Conservation (phyloP, 1,140 invertebrate genomes). For the Leptinotarsa defecta region DNA sequence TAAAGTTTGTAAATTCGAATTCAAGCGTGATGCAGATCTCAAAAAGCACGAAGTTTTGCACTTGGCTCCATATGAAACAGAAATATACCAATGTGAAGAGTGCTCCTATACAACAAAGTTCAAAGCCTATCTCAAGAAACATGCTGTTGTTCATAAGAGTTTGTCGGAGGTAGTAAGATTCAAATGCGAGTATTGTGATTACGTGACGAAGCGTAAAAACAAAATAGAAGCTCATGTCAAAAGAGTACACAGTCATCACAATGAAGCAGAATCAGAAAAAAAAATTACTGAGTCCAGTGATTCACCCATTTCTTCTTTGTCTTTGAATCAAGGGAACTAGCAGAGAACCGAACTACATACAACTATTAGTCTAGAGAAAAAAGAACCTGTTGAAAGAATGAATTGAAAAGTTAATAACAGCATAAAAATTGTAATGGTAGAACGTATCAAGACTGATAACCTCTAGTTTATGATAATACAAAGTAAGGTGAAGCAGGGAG, state of each 20-base stretch:
- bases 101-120: constrained; percentile 31
- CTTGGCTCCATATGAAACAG: constrained; percentile 22
- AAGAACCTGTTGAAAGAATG: no score
- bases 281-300: no score
- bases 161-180: constrained; percentile 6
- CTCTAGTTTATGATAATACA: no score
- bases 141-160: constrained; percentile 26
- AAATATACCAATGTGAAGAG: constrained; percentile 19
- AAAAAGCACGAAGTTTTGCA: background rate
- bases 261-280: no score
- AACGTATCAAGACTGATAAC: no score
- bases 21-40: constrained; percentile 16
- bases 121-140: constrained; percentile 27
- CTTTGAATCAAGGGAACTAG: no score
- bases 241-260: constrained; percentile 23
- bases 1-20: constrained; percentile 24
- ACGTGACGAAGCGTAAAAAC: background rate
- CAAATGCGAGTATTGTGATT: background rate
- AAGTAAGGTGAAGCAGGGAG: no score
- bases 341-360: no score
- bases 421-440: no score
- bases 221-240: constrained; percentile 20
- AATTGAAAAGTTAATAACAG: no score
- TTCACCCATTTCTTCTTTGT: no score
- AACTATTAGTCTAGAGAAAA: no score